Evolutionary conservation across 2,888 invertebrate species (phyloP).

Genomic region (Eupithecia pulchellata): DNA sequence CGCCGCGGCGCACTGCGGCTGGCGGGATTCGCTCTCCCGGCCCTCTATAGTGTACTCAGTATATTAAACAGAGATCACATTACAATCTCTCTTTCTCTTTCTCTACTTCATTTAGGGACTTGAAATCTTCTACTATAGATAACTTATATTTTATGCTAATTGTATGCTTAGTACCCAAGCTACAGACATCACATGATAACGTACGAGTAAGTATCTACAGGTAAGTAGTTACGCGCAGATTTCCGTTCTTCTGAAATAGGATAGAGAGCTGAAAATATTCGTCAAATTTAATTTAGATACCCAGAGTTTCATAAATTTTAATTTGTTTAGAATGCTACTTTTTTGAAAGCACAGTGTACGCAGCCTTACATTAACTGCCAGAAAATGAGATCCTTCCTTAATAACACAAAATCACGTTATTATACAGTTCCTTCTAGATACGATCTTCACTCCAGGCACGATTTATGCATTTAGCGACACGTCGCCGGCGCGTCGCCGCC

Average conservation of each 20-base stretch:
- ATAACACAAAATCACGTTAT: conserved; percentile 38
- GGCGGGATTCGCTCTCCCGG: neutral
- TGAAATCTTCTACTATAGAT: no score
- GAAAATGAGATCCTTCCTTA: conserved; percentile 39
- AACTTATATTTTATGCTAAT: no score
- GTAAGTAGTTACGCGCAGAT: neutral
- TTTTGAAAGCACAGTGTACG: neutral
- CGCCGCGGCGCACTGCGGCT: neutral
- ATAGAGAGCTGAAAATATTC: neutral
- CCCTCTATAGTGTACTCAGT: neutral
- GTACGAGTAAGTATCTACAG: neutral
- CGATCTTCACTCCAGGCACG: conserved; percentile 43
- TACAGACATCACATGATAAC: neutral
- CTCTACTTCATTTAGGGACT: no score
- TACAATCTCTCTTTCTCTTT: no score
- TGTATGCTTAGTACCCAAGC: no score
- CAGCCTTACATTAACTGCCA: conserved; percentile 39
- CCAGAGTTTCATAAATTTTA: neutral
- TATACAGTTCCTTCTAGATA: conserved; percentile 38
- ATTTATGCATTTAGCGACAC: conserved; percentile 46
- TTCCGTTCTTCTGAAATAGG: neutral
- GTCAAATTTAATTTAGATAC: neutral
- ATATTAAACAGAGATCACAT: neutral
- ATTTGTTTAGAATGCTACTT: neutral
- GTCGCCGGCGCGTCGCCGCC: conserved; percentile 17